Percentiles rank a stretch among this genome's conserved stretches.
These are phyloP conservation scores for Stegophylla sp. DNA, from an alignment of 2,888 invertebrate genomes.

Conservation along the genomic window DNA sequence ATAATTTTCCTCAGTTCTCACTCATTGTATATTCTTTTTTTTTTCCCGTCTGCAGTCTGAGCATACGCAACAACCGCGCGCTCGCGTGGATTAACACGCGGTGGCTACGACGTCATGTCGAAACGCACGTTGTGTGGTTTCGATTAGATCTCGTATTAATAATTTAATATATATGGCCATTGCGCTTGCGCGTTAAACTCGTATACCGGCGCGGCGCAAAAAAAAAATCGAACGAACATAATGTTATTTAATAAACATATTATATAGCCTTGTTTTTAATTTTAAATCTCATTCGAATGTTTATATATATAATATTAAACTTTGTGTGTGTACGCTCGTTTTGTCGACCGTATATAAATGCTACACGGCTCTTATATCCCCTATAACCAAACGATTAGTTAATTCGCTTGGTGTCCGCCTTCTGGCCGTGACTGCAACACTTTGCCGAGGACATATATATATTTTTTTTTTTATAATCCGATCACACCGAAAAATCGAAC, in stretches of 20 bases:
- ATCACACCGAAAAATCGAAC: conserved; percentile 11
- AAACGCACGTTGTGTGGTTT: conserved; percentile 20
- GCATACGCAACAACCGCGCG: background rate
- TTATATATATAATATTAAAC: background rate
- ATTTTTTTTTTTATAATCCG: conserved; percentile 17
- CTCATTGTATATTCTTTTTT: background rate
- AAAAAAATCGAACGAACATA: conserved; percentile 27
- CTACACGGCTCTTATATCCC: background rate
- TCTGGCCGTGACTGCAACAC: background rate
- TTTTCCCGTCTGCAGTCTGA: background rate
- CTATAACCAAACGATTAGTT: conserved; percentile 10
- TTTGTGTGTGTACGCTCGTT: background rate
- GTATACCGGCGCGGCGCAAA: too few species aligned
- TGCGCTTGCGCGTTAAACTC: background rate
- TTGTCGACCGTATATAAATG: too few species aligned
- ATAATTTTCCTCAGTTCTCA: background rate
- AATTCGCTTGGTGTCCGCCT: background rate
- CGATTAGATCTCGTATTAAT: conserved; percentile 17
- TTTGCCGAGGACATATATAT: background rate
- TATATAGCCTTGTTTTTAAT: conserved; percentile 39
- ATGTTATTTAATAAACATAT: too few species aligned
- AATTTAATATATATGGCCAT: too few species aligned
- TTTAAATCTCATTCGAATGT: conserved; percentile 23
- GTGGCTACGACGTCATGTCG: background rate
- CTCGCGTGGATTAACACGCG: background rate